These are phyloP conservation scores for Pavo muticus DNA, from an alignment of 2,113 vertebrate genomes.

Conservation along the genomic window DNA sequence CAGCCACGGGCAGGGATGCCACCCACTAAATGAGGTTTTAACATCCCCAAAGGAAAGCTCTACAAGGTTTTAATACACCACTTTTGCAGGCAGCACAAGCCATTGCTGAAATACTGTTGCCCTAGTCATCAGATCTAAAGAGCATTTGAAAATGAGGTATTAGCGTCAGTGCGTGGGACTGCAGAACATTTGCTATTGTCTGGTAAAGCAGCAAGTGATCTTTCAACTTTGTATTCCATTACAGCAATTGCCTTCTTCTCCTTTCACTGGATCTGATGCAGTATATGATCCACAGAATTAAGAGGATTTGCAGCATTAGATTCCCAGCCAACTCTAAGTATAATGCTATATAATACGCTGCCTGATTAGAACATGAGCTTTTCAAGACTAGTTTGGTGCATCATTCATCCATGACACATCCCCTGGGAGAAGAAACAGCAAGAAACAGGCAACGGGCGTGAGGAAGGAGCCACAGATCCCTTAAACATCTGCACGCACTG, in stretches of 20 bases:
- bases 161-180: too few relatives aligned
- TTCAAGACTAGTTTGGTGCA: slow-evolving; percentile 4
- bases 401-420: not conserved
- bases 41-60: not conserved
- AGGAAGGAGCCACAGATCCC: not conserved
- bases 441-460: not conserved
- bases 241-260: not conserved
- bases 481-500: not conserved
- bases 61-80: not conserved
- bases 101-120: not conserved
- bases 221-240: not conserved
- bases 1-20: too few relatives aligned
- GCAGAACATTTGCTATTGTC: not conserved
- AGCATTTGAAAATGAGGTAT: not conserved
- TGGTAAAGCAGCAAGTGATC: not conserved
- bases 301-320: not conserved
- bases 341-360: slow-evolving; percentile 7
- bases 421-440: not conserved
- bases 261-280: not conserved
- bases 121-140: not conserved
- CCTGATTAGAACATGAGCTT: not conserved
- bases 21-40: not conserved
- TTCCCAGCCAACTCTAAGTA: not conserved
- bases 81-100: not conserved
- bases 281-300: not conserved